Base-by-base conservation (phyloP, 2,888 invertebrate species). In the Pristionchus entomophagus region DNA sequence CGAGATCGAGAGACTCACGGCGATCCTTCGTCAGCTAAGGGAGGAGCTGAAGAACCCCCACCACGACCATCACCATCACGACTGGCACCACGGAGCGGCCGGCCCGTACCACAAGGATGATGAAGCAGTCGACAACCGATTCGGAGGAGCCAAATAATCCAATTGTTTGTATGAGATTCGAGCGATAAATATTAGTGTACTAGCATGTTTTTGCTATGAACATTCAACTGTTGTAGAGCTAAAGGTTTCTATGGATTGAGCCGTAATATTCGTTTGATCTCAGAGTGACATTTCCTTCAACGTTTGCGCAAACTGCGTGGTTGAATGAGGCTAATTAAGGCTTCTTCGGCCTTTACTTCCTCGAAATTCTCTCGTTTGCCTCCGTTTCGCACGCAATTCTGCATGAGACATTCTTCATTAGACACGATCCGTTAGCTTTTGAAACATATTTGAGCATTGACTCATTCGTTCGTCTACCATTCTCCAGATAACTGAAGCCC, bases 101-200 rank as follows among this genome's bases (percentile, higher is more conserved):
- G 35, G 29, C 6, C 65, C 8, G 1, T 19, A 73, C 8, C 73
- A 41, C 41, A n/a, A 19, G 12, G 26, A 45, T 19, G 38, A 38
- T 17, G n/a, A 73, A 26, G 26, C 14, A 2, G 51, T 51, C 35
- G 78, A 80, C 32, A 19, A 26, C 17, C 29, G 78, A 80, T 80
- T 80, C 78, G 51, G 51, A 32, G 78, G 51, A 51, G 78, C 78
- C 2, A 73, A 73, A 41, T 41, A 73, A 73, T 73, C n/a, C n/a
- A 73, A 73, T 1, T 26, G 12, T 26, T n/a, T 41, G 26, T 73
- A 65, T 73, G 45, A 73, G n/a, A n/a, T n/a, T n/a, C n/a, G n/a
- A n/a, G 17, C 19, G 73, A 73, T 73, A 73, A 73, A 73, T 41
- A 73, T 73, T 73, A 73, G 73, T 65, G 56, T 59, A 4, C 56